Evolutionary conservation across 2,888 invertebrate species (phyloP).

Genomic region (Macrosoma leucophasiata): DNA sequence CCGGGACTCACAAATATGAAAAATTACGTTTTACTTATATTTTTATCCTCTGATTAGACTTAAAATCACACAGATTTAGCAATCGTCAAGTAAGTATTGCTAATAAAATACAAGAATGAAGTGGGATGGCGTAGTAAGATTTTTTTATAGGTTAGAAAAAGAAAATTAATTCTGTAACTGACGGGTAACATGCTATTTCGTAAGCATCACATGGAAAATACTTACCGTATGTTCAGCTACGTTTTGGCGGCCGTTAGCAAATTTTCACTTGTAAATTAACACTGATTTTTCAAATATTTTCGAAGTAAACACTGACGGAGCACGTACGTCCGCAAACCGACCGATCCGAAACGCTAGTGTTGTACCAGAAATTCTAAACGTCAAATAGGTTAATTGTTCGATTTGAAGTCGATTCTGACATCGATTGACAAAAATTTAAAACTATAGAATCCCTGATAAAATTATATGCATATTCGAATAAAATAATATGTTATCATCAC

Average conservation of each 20-base stretch:
- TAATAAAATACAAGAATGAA: too few relatives aligned
- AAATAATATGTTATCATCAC: too few relatives aligned
- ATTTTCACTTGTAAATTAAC: slow-evolving; percentile 65
- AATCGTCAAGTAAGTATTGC: too few relatives aligned
- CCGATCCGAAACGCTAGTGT: slow-evolving; percentile 42
- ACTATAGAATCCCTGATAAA: too few relatives aligned
- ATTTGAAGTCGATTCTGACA: slow-evolving; percentile 14
- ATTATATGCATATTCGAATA: too few relatives aligned
- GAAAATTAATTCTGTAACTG: not conserved
- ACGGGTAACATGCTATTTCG: not conserved
- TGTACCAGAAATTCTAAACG: slow-evolving; percentile 20
- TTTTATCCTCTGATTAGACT: too few relatives aligned
- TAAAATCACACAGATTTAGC: too few relatives aligned
- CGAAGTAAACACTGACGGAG: slow-evolving; percentile 58
- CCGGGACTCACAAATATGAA: too few relatives aligned
- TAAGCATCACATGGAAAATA: slow-evolving; percentile 21
- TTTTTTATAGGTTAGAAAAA: slow-evolving; percentile 16
- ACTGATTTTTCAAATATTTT: slow-evolving; percentile 57
- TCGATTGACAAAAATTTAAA: too few relatives aligned
- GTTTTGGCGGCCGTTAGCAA: slow-evolving; percentile 35
- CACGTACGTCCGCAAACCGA: slow-evolving; percentile 30
- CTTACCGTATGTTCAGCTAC: slow-evolving; percentile 38
- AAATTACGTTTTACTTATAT: too few relatives aligned
- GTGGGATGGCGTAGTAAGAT: not conserved
- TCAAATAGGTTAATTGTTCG: slow-evolving; percentile 18